Evolutionary conservation across 2,113 vertebrate genomes (phyloP), one percentile per base, ranked within the genome.

Genomic region (Scomber japonicus): DNA sequence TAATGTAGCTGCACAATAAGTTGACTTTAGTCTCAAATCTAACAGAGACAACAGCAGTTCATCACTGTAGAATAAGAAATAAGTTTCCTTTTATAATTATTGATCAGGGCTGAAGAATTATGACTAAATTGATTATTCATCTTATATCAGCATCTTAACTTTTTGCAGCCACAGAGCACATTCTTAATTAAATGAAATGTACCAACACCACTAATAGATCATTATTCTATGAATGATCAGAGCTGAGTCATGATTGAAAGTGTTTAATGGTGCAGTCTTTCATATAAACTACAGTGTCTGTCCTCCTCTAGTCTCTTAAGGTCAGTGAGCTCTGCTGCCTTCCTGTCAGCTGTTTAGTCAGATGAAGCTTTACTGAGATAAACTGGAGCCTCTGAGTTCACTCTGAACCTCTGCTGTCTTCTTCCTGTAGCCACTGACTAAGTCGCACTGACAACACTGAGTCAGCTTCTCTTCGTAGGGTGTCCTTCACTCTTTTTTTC

Each of bases 361-460:
- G 11, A 69, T 30, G 66, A 78, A 49, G 71, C 60, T 3, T 79
- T 8, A 35, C 27, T 30, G 53, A 78, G 61, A 53, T 62, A n/a
- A 67, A 54, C 46, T 62, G 56, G 24, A 83, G 73, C 71, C 27
- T 0, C 71, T 11, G 53, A 17, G 50, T 70, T 67, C 27, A 14
- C 67, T 71, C 68, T 77, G 72, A 74, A 50, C 65, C 48, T 57
- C 67, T 2, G n/a, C 63, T 49, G 27, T 64, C 57, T 64, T 64
- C 40, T 60, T 64, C 17, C 57, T 81, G 35, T 68, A 70, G 62
- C 46, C 67, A 78, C 61, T 74, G 64, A 77, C 70, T 53, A 35
- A 69, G 84, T 76, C 91, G 90, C 90, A 79, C 90, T 87, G 92
- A 94, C 88, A 89, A 88, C 88, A 85, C 89, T 80, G 89, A 91